Evolutionary conservation across 2,888 invertebrate genomes (phyloP).

Genomic region (Sminthurides aquaticus): DNA sequence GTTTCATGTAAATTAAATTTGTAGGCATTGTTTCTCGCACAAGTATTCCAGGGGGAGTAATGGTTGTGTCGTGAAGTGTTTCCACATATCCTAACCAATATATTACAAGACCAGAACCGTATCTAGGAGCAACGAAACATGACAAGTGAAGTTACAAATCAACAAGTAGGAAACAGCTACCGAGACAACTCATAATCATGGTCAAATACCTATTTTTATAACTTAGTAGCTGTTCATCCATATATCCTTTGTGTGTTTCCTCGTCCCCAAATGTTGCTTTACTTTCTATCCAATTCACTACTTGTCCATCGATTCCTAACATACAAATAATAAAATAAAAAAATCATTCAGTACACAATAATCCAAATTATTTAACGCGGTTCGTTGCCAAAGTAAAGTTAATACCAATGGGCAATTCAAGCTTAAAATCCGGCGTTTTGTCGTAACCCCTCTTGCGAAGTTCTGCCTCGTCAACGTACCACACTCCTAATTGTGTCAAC

Average conservation of each 20-base stretch:
- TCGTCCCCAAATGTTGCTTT: conserved; percentile 90
- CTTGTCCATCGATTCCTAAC: conserved; percentile 44
- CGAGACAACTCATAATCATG: no score
- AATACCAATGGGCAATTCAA: conserved; percentile 73
- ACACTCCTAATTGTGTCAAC: conserved; percentile 55
- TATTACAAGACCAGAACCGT: conserved; percentile 87
- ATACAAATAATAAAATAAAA: not conserved
- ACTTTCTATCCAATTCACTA: conserved; percentile 93
- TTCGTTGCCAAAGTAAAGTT: no score
- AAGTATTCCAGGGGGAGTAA: conserved; percentile 50
- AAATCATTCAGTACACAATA: not conserved
- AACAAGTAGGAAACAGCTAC: not conserved
- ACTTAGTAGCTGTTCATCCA: conserved; percentile 75
- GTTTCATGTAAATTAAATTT: conserved; percentile 52
- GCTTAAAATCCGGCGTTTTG: conserved; percentile 88
- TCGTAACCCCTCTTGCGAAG: conserved; percentile 77
- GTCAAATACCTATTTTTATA: conserved; percentile 79
- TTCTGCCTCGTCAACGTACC: conserved; percentile 67
- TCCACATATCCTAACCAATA: conserved; percentile 90
- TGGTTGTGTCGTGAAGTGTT: conserved; percentile 50
- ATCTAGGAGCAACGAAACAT: no score
- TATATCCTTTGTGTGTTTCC: conserved; percentile 69
- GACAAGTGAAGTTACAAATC: no score
- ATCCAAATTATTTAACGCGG: not conserved
- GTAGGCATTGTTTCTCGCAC: conserved; percentile 60